phyloP scores from a whole-genome alignment of 2,888 invertebrate species.

The Fragum fragum region DNA sequence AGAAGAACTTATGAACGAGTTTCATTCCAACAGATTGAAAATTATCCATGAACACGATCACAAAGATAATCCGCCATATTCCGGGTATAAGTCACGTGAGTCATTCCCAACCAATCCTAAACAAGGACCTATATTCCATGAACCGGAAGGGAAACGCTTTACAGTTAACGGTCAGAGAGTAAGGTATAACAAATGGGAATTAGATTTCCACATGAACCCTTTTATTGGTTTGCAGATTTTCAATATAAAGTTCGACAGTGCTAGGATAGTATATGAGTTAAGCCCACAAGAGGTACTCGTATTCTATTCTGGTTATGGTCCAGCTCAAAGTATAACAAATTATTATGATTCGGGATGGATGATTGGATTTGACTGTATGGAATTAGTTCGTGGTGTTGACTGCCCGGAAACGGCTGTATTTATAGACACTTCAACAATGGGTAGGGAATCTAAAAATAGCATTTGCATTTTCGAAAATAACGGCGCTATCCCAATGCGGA shows the following conservation, averaged over 20 bases:
- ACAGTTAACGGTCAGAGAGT: conserved; percentile 76
- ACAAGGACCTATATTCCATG: conserved; percentile 74
- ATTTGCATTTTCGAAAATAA: conserved; percentile 82
- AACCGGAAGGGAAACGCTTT: conserved; percentile 81
- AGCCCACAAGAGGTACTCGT: conserved; percentile 78
- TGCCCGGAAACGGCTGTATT: conserved; percentile 81
- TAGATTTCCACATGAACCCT: conserved; percentile 74
- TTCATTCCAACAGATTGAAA: conserved; percentile 41
- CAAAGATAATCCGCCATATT: conserved; percentile 29
- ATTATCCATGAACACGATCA: conserved; percentile 20
- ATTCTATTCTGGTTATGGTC: conserved; percentile 77
- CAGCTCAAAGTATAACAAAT: conserved; percentile 64
- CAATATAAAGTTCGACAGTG: conserved; percentile 75
- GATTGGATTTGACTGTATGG: conserved; percentile 72
- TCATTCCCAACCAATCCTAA: conserved; percentile 15
- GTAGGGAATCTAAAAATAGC: conserved; percentile 62
- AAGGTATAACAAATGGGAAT: conserved; percentile 79
- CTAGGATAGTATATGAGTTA: conserved; percentile 79
- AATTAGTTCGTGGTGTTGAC: conserved; percentile 80
- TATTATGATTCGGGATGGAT: conserved; percentile 75
- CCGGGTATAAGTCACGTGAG: conserved; percentile 42
- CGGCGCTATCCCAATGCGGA: conserved; percentile 73
- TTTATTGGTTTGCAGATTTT: conserved; percentile 75
- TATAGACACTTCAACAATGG: conserved; percentile 70
- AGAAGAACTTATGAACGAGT: conserved; percentile 66